Evolutionary conservation across 1,140 invertebrate species (phyloP), one percentile per base, ranked within the genome.

Genomic region (Frieseomelitta varia): DNA sequence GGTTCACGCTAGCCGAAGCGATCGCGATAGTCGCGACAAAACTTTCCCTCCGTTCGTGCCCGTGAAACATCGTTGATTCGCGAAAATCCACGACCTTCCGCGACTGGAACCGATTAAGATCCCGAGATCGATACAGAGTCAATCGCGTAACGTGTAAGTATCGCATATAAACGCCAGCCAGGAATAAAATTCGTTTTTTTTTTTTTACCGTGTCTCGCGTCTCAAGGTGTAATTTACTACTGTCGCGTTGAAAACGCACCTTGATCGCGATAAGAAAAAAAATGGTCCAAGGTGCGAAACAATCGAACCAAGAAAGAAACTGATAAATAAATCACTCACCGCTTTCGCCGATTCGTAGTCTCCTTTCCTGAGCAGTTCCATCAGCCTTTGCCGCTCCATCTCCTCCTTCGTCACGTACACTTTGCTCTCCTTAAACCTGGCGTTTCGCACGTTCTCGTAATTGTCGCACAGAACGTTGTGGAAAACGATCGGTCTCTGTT

Each of bases 401-500:
- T 92, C 91, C 56, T 92, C 91, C 79, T 90, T 93, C 73, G 91
- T 92, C 84, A 90, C 87, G 73, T 92, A 92, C 79, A 92, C 85
- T 82, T 93, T 92, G 65, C 39, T 87, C n/a, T 87, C 87, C 47
- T 85, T 83, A 6, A 75, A 63, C 27, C 85, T 77, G 10, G 71
- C 75, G 68, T 89, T 80, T 14, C 78, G 85, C 56, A 30, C 19
- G 55, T 89, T 90, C 58, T 91, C 90, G 79, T 93, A 93, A 88
- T 92, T 87, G 68, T 93, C 91, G 75, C 90, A 93, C 51, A 93
- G 81, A 53, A 93, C 91, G 78, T 91, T 92, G 39, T 88, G 90
- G 79, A 87, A 92, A 61, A 90, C 92, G 30, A 93, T 88, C 21
- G 83, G 90, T 58, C 79, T 87, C 63, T 79, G 78, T 10, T 73